phyloP scores from a whole-genome alignment of 2,113 vertebrate genomes.

The Semicossyphus pulcher region DNA sequence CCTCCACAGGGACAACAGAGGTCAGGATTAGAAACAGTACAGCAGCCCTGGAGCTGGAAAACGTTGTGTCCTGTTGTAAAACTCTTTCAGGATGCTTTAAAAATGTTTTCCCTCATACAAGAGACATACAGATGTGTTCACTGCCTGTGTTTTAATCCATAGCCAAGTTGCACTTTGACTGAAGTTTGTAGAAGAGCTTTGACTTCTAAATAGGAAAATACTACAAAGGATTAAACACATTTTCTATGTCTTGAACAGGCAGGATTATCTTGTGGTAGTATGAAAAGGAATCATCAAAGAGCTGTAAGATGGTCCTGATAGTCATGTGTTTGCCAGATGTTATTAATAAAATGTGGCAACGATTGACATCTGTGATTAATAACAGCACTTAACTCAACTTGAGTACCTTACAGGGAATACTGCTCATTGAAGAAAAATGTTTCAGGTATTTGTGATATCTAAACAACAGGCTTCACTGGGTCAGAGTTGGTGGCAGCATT shows the following conservation, averaged over 20 bases:
- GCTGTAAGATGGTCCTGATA: background rate
- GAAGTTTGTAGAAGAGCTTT: background rate
- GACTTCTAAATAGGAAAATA: background rate
- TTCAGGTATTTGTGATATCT: background rate
- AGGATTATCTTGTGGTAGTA: background rate
- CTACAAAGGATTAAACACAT: background rate
- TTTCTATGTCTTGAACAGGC: background rate
- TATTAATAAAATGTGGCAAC: background rate
- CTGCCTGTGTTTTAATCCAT: background rate
- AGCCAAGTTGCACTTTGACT: background rate
- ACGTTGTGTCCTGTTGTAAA: background rate
- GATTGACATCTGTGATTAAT: conserved; percentile 55
- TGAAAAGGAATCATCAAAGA: conserved; percentile 11
- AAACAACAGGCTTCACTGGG: background rate
- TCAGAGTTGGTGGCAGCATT: background rate
- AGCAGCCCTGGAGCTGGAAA: background rate
- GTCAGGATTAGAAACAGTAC: background rate
- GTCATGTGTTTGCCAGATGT: conserved; percentile 62
- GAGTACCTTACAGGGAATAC: background rate
- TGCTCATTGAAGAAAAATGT: background rate
- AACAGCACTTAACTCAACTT: conserved; percentile 3
- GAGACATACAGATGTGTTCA: background rate
- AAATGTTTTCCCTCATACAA: background rate
- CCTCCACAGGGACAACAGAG: background rate
- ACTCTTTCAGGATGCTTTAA: background rate